A percentile compares a stretch with the other conserved stretches of the same genome.
Conservation (phyloP, 2,888 invertebrate species). For the Chloroclysta siterata region DNA sequence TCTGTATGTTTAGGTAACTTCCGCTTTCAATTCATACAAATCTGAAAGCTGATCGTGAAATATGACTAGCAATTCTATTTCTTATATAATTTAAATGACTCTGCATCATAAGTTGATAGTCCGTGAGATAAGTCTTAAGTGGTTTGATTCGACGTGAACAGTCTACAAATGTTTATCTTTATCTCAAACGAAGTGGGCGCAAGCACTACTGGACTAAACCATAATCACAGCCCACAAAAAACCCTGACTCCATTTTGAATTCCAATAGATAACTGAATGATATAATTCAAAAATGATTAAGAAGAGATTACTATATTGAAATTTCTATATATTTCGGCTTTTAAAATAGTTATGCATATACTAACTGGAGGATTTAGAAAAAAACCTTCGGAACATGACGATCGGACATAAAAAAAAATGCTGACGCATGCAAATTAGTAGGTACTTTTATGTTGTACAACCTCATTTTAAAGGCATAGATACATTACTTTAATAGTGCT, state of each 20-base stretch:
- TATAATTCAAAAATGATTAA: no score
- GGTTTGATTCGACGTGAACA: slow-evolving; percentile 21
- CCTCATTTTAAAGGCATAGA: neutral
- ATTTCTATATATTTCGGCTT: no score
- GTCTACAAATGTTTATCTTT: slow-evolving; percentile 16
- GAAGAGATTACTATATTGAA: no score
- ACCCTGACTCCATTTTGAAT: slow-evolving; percentile 35
- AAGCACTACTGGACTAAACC: slow-evolving; percentile 22
- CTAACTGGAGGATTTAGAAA: no score
- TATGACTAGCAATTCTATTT: slow-evolving; percentile 20
- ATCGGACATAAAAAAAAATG: no score
- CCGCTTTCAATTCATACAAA: slow-evolving; percentile 17
- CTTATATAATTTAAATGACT: slow-evolving; percentile 23
- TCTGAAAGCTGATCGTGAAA: slow-evolving; percentile 27
- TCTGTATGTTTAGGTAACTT: neutral
- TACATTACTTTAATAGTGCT: neutral
- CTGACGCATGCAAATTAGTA: no score
- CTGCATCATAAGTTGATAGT: slow-evolving; percentile 16
- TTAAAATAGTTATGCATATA: no score
- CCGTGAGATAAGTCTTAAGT: slow-evolving; percentile 30
- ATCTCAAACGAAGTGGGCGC: slow-evolving; percentile 23
- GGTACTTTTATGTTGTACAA: neutral
- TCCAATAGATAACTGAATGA: slow-evolving; percentile 6
- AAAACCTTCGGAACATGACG: no score
- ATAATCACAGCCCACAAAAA: slow-evolving; percentile 34